Percentiles rank a stretch among this genome's conserved stretches.
These are phyloP conservation scores for Uria lomvia DNA, from an alignment of 2,113 vertebrate genomes.

Conservation along the genomic window DNA sequence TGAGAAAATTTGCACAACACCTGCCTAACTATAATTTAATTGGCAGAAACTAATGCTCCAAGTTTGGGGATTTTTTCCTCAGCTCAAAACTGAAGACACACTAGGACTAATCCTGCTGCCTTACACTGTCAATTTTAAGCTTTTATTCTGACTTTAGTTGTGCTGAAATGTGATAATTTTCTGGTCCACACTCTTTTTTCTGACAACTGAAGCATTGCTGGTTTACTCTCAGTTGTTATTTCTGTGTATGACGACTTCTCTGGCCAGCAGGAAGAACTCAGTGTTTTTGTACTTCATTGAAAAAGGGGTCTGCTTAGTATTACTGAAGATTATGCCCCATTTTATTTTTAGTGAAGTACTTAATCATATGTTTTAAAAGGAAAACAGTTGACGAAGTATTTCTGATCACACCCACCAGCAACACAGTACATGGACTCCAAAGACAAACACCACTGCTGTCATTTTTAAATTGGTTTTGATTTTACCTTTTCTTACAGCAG, in stretches of 20 bases:
- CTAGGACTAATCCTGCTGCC: neutral
- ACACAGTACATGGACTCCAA: neutral
- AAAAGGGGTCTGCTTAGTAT: neutral
- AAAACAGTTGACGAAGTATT: neutral
- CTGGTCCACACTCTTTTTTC: neutral
- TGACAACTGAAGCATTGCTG: neutral
- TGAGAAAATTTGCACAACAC: slow-evolving; percentile 64
- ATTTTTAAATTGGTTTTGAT: neutral
- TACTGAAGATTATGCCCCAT: neutral
- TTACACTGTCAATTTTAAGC: neutral
- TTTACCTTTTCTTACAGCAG: neutral
- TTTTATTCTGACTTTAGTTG: neutral
- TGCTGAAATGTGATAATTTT: neutral
- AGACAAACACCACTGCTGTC: neutral
- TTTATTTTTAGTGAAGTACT: neutral
- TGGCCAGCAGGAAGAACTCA: neutral
- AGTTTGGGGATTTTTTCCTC: neutral
- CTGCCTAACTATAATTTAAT: slow-evolving; percentile 62
- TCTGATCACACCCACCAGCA: neutral
- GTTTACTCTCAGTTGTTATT: neutral
- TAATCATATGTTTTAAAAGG: neutral
- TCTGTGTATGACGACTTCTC: neutral
- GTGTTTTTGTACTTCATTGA: neutral
- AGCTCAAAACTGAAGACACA: neutral
- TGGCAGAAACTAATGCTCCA: slow-evolving; percentile 57